Evolutionary conservation across 2,888 invertebrate genomes (phyloP).

Genomic region (Junonia oenone): DNA sequence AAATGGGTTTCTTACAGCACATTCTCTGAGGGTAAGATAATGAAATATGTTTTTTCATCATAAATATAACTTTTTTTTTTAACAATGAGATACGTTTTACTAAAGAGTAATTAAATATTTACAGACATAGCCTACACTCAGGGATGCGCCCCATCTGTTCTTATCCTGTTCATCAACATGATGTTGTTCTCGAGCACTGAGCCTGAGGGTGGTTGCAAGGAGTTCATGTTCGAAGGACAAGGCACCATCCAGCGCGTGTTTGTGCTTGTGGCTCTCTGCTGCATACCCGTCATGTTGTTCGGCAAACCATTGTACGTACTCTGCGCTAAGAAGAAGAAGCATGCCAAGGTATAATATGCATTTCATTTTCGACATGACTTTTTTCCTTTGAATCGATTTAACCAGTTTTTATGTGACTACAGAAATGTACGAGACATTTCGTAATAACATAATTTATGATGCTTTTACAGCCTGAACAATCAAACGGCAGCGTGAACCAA

Average conservation of each 20-base stretch:
- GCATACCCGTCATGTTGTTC: slow-evolving; percentile 96
- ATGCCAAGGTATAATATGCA: slow-evolving; percentile 64
- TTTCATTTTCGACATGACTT: too few species aligned
- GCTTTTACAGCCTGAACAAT: slow-evolving; percentile 55
- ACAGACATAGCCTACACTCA: slow-evolving; percentile 58
- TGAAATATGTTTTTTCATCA: neutral
- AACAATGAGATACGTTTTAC: too few species aligned
- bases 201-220: slow-evolving; percentile 69
- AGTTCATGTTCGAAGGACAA: slow-evolving; percentile 86
- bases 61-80: neutral
- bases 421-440: neutral
- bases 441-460: too few species aligned
- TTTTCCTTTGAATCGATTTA: too few species aligned
- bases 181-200: slow-evolving; percentile 88
- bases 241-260: slow-evolving; percentile 85
- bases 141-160: slow-evolving; percentile 94
- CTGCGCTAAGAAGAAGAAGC: slow-evolving; percentile 52
- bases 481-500: slow-evolving; percentile 83
- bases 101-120: too few species aligned
- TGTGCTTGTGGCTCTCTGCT: slow-evolving; percentile 87
- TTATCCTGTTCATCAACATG: slow-evolving; percentile 99
- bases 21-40: slow-evolving; percentile 50
- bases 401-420: neutral
- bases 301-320: slow-evolving; percentile 92
- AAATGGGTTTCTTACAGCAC: slow-evolving; percentile 91